Conservation (phyloP, 2,797 vertebrate species). For the Channallabes apus region DNA sequence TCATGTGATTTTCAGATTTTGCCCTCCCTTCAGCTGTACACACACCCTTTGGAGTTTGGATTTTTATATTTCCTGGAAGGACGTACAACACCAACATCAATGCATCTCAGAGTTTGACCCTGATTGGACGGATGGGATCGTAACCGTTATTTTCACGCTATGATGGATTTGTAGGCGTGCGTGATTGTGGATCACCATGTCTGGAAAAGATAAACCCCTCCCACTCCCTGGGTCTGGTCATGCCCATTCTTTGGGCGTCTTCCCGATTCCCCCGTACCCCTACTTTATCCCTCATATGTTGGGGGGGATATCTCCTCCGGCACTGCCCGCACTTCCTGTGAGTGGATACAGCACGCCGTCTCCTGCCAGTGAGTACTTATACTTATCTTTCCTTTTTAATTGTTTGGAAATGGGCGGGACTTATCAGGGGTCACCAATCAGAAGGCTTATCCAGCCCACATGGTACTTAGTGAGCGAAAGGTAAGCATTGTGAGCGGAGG, state of each 20-base stretch:
- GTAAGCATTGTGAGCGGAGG: neutral
- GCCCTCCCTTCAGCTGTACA: neutral
- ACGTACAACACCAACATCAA: neutral
- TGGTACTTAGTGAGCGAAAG: neutral
- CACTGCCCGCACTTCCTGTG: conserved; percentile 78
- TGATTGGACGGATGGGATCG: conserved; percentile 3
- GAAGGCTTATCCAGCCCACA: neutral
- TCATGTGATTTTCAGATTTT: conserved; percentile 43
- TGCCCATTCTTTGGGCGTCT: conserved; percentile 73
- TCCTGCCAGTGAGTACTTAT: conserved; percentile 83
- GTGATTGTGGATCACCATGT: conserved; percentile 66
- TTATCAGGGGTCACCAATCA: neutral
- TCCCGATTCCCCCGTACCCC: conserved; percentile 80
- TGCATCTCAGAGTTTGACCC: neutral
- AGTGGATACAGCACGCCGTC: conserved; percentile 86
- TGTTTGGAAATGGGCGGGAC: neutral
- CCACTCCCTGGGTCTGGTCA: conserved; percentile 54
- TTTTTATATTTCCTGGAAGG: neutral
- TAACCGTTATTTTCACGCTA: neutral
- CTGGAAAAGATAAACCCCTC: conserved; percentile 83
- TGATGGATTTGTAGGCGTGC: conserved; percentile 36
- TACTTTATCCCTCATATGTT: conserved; percentile 86
- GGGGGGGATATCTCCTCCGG: conserved; percentile 79
- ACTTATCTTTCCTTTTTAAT: neutral
- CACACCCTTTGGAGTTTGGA: neutral